Evolutionary conservation across 2,888 invertebrate species (phyloP), one percentile per base, ranked within the genome.

Genomic region (Coenonympha arcania): DNA sequence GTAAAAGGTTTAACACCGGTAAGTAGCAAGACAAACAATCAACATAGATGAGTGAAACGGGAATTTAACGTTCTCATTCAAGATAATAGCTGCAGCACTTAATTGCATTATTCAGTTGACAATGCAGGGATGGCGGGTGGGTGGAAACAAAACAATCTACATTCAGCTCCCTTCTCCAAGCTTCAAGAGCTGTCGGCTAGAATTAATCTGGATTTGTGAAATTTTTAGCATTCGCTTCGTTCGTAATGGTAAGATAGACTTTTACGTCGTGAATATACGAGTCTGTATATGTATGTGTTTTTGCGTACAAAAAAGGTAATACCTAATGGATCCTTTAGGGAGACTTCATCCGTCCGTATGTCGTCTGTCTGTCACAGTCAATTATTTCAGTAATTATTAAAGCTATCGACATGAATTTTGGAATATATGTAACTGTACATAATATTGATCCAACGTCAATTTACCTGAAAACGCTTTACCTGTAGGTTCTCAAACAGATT

Each of bases 41-140:
- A 36, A 37, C 36, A 28, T 19, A 18, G 20, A n/a, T 5, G 18
- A 42, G 36, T 31, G 18, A 37, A 28, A 22, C 28, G 26, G n/a
- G 15, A 11, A 44, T 43, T 49, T 16, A 36, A 22, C 49, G 30
- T 37, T 22, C n/a, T 39, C 39, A 33, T 45, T 49, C 40, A 28
- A 16, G 41, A 51, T 18, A 39, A 31, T 37, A 24, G 34, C 34
- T 34, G 47, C 47, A 42, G 42, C 42, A 39, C 5, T 47, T 46
- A 46, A 50, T 46, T 50, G 50, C 30, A 50, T 51, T 51, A 51
- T 47, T 24, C 47, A 47, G 37, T 26, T 28, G 42, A 47, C 51
- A 51, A 47, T 47, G 30, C 42, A 28, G 45, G 42, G 22, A 37
- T 16, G 43, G n/a, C n/a, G n/a, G 22, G 20, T 34, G 42, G 42